Conservation (phyloP, 2,113 vertebrate species). For the Corythornis cristatus region DNA sequence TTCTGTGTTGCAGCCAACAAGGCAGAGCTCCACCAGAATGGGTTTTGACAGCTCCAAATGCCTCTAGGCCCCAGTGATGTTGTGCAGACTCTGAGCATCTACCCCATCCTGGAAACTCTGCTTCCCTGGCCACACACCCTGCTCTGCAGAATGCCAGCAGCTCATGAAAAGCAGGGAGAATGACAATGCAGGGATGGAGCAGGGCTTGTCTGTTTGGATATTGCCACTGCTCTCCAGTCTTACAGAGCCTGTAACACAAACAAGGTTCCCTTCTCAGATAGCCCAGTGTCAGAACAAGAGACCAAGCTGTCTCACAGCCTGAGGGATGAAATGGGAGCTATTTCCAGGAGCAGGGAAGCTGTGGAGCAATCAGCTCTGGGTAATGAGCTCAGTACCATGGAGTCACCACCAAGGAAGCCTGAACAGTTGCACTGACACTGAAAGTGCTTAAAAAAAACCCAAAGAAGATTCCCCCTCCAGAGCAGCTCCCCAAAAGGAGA, state of each 20-base stretch:
- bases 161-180: neutral
- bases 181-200: neutral
- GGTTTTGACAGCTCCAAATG: neutral
- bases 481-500: conserved; percentile 18
- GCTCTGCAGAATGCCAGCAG: neutral
- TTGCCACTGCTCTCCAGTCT: neutral
- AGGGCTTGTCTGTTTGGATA: neutral
- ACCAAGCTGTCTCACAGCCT: neutral
- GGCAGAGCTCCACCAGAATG: neutral
- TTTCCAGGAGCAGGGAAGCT: conserved; percentile 1
- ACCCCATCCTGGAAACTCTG: neutral
- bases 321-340: neutral
- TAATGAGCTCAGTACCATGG: neutral
- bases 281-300: neutral
- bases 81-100: neutral
- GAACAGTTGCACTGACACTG: neutral
- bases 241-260: neutral
- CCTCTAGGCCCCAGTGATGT: neutral
- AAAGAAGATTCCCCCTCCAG: neutral
- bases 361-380: neutral
- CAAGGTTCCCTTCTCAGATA: neutral
- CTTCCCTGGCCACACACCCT: neutral
- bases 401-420: neutral
- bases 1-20: neutral
- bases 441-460: neutral